Evolutionary conservation across 2,113 vertebrate genomes (phyloP).

Genomic region (Zonotrichia leucophrys): DNA sequence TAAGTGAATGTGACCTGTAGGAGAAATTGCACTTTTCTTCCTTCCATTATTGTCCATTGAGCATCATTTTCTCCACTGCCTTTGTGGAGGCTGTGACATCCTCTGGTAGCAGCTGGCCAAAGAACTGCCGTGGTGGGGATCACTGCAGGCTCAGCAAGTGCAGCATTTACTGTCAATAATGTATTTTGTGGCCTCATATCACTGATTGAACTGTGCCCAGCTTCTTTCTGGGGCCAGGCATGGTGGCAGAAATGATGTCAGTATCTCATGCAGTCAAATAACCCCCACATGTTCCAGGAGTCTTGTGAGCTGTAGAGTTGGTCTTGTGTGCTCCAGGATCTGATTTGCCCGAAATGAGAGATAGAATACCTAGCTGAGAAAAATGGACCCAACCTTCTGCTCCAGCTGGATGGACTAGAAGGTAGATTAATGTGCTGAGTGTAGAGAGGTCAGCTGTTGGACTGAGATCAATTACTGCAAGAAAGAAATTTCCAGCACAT

Average conservation of each 20-base stretch:
- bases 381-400: background rate
- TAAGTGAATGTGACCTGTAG: background rate
- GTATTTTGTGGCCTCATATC: rapidly evolving
- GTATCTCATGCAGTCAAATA: background rate
- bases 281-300: rapidly evolving
- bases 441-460: background rate
- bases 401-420: background rate
- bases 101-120: background rate
- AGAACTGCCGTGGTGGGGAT: background rate
- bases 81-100: background rate
- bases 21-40: background rate
- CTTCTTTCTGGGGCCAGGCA: background rate
- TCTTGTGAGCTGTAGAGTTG: background rate
- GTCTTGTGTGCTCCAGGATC: background rate
- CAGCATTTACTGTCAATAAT: background rate
- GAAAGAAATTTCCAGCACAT: background rate
- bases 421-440: background rate
- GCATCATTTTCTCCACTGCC: background rate
- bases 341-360: background rate
- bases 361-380: background rate
- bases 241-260: background rate
- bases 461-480: background rate
- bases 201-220: background rate
- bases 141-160: background rate
- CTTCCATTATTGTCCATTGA: background rate